These are phyloP conservation scores for Trichechus manatus DNA, from an alignment of 2,113 vertebrate species.

Conservation along the genomic window DNA sequence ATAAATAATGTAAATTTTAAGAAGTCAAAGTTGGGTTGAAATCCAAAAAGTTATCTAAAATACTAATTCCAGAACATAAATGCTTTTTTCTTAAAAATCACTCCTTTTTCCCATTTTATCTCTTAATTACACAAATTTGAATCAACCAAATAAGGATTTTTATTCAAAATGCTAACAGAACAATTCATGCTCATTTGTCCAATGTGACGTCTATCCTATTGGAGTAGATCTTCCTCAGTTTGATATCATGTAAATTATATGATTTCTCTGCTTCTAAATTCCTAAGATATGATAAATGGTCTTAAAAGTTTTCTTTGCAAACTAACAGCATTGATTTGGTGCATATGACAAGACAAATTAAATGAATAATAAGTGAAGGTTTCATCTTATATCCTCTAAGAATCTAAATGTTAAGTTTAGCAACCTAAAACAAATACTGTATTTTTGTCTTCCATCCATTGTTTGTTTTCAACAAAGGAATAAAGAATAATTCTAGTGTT, in stretches of 20 bases:
- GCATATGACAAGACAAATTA: neutral
- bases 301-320: slow-evolving; percentile 25
- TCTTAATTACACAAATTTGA: neutral
- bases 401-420: neutral
- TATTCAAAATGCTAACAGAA: neutral
- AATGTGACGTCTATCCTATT: neutral
- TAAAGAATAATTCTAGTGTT: neutral
- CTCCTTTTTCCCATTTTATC: neutral
- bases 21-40: neutral
- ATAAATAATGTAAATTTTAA: neutral
- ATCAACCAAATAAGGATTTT: neutral
- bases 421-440: neutral
- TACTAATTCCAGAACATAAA: slow-evolving; percentile 21
- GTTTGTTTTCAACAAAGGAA: neutral
- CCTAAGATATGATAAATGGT: neutral
- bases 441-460: neutral
- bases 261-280: neutral
- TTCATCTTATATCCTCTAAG: neutral
- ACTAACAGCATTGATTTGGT: neutral
- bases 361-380: neutral
- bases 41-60: neutral
- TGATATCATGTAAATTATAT: neutral
- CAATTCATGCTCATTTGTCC: neutral
- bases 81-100: neutral
- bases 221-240: neutral